Base-by-base conservation (phyloP, 2,888 invertebrate genomes). In the Plebejus argus region DNA sequence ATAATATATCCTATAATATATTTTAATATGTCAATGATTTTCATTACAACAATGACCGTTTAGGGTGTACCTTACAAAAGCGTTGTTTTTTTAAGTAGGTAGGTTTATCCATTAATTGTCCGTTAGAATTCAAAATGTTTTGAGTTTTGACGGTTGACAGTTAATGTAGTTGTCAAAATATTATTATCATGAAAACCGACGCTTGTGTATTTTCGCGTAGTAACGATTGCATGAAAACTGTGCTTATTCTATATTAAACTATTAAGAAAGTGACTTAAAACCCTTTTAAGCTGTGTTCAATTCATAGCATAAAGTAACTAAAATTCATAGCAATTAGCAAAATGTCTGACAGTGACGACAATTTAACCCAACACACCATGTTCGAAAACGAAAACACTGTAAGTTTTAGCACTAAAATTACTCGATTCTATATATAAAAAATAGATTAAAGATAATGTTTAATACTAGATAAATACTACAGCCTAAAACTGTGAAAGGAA, bases 311-410 rank as follows among this genome's bases (percentile, higher is more conserved):
- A n/a, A n/a, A n/a, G n/a, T n/a, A n/a, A n/a, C n/a, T n/a, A n/a
- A n/a, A n/a, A n/a, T n/a, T 28, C 20, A 18, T 49, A 74, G 2
- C 74, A 81, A 82, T 7, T 53, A 74, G 2, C 74, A 81, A 82
- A 76, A 88, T 87, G 87, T 84, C 85, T 76, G 88, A 90, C 79
- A 89, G 87, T 85, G 91, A 90, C 76, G 86, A 85, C 74, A 88
- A 90, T 78, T 79, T 86, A 20, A 82, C 86, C 77, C 83, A 84
- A 79, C 85, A 84, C 74, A 86, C 83, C 82, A 82, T 83, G 20
- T 88, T 85, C 80, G 86, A 83, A 80, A 88, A 87, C 85, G 85
- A 83, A 77, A 85, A 83, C 79, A 86, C 85, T 77, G 91, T 91
- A 80, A 84, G 88, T 86, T 53, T 45, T 12, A 78, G 1, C 77